These are phyloP conservation scores for Clinocottus analis DNA, from an alignment of 2,113 vertebrate genomes.

Conservation along the genomic window DNA sequence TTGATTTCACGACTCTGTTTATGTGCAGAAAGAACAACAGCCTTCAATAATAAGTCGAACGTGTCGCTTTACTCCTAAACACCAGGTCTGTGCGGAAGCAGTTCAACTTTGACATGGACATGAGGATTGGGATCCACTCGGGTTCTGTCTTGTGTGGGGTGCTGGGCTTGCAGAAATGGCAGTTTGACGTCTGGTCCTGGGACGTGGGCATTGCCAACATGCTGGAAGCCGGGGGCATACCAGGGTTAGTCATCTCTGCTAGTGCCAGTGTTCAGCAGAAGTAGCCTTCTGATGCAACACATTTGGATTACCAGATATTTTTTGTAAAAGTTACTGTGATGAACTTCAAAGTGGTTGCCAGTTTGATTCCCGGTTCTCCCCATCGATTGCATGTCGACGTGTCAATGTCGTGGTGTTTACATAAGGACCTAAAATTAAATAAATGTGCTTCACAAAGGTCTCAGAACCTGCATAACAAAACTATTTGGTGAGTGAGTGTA, in stretches of 20 bases:
- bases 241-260: constrained; percentile 73
- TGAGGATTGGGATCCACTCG: constrained; percentile 85
- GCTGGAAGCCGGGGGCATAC: constrained; percentile 82
- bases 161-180: constrained; percentile 85
- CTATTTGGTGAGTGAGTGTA: too few relatives aligned
- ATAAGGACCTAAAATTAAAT: too few relatives aligned
- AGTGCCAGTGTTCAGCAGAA: background rate
- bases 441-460: too few relatives aligned
- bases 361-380: too few relatives aligned
- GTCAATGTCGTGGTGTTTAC: too few relatives aligned
- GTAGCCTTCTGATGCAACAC: background rate
- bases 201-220: constrained; percentile 84
- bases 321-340: background rate
- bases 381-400: too few relatives aligned
- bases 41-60: background rate
- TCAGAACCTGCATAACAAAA: too few relatives aligned
- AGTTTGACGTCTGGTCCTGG: constrained; percentile 86
- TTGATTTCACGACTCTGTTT: background rate
- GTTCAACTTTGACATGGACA: constrained; percentile 79
- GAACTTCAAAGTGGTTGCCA: background rate
- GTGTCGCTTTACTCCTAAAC: background rate
- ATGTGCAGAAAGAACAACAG: background rate
- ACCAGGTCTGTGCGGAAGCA: constrained; percentile 72
- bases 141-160: constrained; percentile 85
- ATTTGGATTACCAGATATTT: background rate